Conservation (phyloP, 2,797 vertebrate species). For the Apogon hyalosoma region DNA sequence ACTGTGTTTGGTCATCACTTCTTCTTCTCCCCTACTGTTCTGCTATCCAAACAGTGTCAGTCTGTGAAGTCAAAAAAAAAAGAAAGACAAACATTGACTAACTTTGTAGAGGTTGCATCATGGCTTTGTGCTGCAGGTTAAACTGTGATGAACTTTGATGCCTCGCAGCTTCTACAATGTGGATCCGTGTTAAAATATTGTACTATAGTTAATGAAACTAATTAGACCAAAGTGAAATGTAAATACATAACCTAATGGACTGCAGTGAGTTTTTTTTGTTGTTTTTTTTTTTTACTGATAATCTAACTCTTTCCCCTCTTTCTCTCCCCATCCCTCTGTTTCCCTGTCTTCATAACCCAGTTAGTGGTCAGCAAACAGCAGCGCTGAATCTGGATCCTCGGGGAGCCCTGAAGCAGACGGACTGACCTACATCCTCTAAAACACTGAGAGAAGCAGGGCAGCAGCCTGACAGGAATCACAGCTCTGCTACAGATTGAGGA, state of each 20-base stretch:
- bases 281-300: constrained; percentile 10
- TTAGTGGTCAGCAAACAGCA: constrained; percentile 58
- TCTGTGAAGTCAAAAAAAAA: constrained; percentile 23
- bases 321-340: constrained; percentile 19
- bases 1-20: constrained; percentile 18
- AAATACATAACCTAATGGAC: constrained; percentile 30
- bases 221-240: constrained; percentile 33
- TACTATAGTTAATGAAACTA: background rate
- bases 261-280: constrained; percentile 6
- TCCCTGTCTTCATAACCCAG: constrained; percentile 57
- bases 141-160: constrained; percentile 32
- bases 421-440: constrained; percentile 72
- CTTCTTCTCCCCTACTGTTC: background rate
- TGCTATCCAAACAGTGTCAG: constrained; percentile 17
- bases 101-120: constrained; percentile 26
- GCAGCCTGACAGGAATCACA: constrained; percentile 49
- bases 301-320: constrained; percentile 35
- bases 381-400: constrained; percentile 54
- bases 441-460: constrained; percentile 49
- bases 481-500: constrained; percentile 50
- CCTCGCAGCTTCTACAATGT: constrained; percentile 2
- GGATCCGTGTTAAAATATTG: constrained; percentile 19
- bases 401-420: constrained; percentile 59
- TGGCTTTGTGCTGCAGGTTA: constrained; percentile 7
- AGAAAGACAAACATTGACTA: constrained; percentile 24